Evolutionary conservation across 2,113 vertebrate species (phyloP).

Genomic region (Oriolus oriolus): DNA sequence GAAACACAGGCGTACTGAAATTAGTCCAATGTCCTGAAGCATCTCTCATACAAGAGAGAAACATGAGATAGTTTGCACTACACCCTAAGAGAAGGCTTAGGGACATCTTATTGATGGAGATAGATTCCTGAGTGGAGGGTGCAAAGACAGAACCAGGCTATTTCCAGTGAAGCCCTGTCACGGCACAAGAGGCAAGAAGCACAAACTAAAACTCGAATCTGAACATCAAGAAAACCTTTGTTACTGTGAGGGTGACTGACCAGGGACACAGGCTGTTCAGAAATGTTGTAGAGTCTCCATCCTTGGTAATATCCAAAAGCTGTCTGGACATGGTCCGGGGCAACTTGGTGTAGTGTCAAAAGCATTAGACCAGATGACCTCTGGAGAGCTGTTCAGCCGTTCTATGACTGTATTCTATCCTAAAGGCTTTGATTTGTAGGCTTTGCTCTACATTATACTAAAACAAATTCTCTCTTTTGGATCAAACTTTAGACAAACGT

Average conservation of each 20-base stretch:
- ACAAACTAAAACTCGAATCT: neutral
- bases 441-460: neutral
- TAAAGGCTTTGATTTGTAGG: neutral
- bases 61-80: neutral
- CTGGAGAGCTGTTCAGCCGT: accelerated
- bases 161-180: neutral
- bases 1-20: neutral
- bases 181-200: neutral
- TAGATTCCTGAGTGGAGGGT: neutral
- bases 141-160: neutral
- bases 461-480: neutral
- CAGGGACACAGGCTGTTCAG: neutral
- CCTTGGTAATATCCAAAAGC: neutral
- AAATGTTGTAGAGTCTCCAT: neutral
- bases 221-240: neutral
- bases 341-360: accelerated
- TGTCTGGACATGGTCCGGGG: accelerated
- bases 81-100: neutral
- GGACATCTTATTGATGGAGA: neutral
- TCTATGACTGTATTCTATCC: neutral
- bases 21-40: neutral
- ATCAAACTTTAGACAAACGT: neutral
- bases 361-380: neutral
- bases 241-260: neutral
- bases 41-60: neutral